A percentile compares a stretch with the other conserved stretches of the same genome.
Evolutionary conservation across 2,888 invertebrate species (phyloP).

Genomic region (Bibio marci): DNA sequence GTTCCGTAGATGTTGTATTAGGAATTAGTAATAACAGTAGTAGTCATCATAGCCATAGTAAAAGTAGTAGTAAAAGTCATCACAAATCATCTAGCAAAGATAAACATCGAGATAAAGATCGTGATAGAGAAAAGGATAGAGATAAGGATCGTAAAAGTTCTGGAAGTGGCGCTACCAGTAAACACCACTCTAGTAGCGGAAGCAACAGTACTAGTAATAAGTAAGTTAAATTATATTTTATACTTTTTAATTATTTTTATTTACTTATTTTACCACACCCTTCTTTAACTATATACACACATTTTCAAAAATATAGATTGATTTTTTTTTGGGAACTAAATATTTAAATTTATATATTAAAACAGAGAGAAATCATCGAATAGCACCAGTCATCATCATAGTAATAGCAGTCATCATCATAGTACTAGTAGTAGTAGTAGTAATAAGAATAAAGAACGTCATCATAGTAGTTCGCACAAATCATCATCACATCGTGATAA

Average conservation of each 20-base stretch:
- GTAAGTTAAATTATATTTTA: background rate
- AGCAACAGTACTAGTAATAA: too few relatives aligned
- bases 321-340: background rate
- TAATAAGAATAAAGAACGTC: slow-evolving; percentile 18
- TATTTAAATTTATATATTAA: background rate
- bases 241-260: background rate
- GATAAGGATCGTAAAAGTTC: slow-evolving; percentile 28
- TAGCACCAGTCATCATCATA: background rate
- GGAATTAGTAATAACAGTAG: too few relatives aligned
- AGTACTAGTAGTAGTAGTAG: slow-evolving; percentile 7
- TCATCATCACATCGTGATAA: slow-evolving; percentile 25
- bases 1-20: too few relatives aligned
- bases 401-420: too few relatives aligned
- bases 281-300: too few relatives aligned
- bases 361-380: slow-evolving; percentile 34
- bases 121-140: slow-evolving; percentile 31
- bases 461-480: slow-evolving; percentile 23
- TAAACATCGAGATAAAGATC: slow-evolving; percentile 21
- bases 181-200: slow-evolving; percentile 3
- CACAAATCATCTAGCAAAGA: slow-evolving; percentile 46
- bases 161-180: slow-evolving; percentile 11
- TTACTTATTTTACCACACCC: too few relatives aligned
- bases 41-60: slow-evolving; percentile 22
- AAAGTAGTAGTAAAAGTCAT: slow-evolving; percentile 40
- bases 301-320: slow-evolving; percentile 12